Evolutionary conservation across 1,140 invertebrate species (phyloP).

Genomic region (Dendrolimus kikuchii): DNA sequence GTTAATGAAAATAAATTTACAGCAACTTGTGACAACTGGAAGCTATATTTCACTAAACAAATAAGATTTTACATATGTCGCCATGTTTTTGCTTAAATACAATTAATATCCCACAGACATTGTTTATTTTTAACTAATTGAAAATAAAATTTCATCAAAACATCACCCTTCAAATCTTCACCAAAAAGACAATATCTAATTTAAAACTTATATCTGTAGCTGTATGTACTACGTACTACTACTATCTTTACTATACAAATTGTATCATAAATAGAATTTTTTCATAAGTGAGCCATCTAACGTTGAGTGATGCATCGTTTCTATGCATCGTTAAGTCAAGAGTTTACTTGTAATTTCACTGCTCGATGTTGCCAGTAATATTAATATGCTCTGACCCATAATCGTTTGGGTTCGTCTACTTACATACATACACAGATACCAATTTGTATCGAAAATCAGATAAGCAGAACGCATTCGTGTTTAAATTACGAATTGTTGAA

Average conservation of each 20-base stretch:
- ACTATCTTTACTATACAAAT: too few species aligned
- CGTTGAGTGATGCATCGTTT: constrained; percentile 57
- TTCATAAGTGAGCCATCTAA: constrained; percentile 55
- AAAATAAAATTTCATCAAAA: constrained; percentile 44
- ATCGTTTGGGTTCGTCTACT: constrained; percentile 47
- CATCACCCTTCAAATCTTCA: too few species aligned
- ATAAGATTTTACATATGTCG: too few species aligned
- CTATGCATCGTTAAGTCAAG: constrained; percentile 57
- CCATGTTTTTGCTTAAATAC: too few species aligned
- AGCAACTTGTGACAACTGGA: too few species aligned
- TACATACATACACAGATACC: constrained; percentile 24
- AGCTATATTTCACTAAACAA: too few species aligned
- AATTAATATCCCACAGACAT: constrained; percentile 52
- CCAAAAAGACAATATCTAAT: too few species aligned
- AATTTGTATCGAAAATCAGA: constrained; percentile 53
- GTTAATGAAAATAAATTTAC: too few species aligned
- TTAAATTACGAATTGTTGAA: constrained; percentile 7
- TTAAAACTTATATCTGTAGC: too few species aligned
- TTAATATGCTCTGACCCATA: constrained; percentile 63
- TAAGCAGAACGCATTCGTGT: constrained; percentile 40
- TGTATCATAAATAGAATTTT: constrained; percentile 1
- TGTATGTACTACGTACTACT: too few species aligned
- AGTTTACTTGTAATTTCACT: constrained; percentile 55
- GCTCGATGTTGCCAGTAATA: constrained; percentile 59
- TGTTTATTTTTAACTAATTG: constrained; percentile 50